These are phyloP conservation scores for Pangasius krempfi DNA, from an alignment of 2,797 vertebrate species.

Conservation along the genomic window DNA sequence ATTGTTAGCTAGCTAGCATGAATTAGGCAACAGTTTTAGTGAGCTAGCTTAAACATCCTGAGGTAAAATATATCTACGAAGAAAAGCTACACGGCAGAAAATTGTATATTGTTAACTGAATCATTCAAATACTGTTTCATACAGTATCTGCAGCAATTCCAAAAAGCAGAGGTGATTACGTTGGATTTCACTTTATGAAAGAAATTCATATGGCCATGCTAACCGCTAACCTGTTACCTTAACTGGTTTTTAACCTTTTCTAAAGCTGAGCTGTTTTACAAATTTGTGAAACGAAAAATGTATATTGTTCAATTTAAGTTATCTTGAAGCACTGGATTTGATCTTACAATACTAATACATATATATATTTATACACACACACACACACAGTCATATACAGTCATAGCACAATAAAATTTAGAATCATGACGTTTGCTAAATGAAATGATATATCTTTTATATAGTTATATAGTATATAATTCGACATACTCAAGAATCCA, in stretches of 20 bases:
- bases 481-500: neutral
- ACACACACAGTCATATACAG: no score
- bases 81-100: neutral
- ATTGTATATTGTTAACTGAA: neutral
- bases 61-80: neutral
- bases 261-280: neutral
- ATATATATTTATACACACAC: no score
- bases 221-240: neutral
- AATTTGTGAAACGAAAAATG: neutral
- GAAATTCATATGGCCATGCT: neutral
- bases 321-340: no score
- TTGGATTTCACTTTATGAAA: neutral
- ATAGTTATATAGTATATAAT: neutral
- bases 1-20: conserved; percentile 1
- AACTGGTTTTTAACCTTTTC: neutral
- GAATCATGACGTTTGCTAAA: neutral
- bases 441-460: neutral
- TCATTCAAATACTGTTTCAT: neutral
- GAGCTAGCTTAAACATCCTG: neutral
- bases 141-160: neutral
- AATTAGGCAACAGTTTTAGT: neutral
- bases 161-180: neutral
- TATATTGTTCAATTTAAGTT: neutral
- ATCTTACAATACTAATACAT: no score
- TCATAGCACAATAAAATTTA: no score